Base-by-base conservation (phyloP, 2,888 invertebrate genomes). In the Parthenolecanium corni region DNA sequence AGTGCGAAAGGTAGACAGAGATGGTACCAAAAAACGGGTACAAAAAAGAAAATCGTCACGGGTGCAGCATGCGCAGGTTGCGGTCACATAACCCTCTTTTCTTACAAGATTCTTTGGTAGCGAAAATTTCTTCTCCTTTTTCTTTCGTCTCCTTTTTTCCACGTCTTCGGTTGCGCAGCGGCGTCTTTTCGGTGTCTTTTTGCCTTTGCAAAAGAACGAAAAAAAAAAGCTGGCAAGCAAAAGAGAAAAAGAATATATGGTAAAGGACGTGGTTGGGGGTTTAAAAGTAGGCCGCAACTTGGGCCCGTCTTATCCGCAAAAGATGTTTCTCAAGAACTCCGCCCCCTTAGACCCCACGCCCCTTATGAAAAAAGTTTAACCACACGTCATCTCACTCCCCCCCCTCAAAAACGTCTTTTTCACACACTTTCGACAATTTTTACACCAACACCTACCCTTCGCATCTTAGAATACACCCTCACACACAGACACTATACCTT, bases 231-330 rank as follows among this genome's bases (percentile, higher is more conserved):
- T n/a, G n/a, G n/a, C n/a, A n/a, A n/a, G n/a, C n/a, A n/a, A n/a
- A n/a, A n/a, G n/a, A n/a, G n/a, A 25, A 20, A 24, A 42, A 25
- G 58, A 16, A 23, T 46, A 67, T 67, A 66, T 65, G 66, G 68
- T 66, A 68, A 65, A 65, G 67, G 65, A 64, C 65, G 49, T 58
- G 65, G 64, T 65, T 57, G 46, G 66, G 68, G 66, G 66, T 67
- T 51, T 23, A 47, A 66, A 65, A 64, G 64, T 67, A 65, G 69
- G 68, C 67, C 68, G 67, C 67, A 66, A 67, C 65, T 64, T 52
- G 67, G 57, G 65, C 62, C 64, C 65, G 63, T 56, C 56, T 62
- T 56, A 51, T 51, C 52, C 65, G 62, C 52, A 54, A 51, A 61
- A 52, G 63, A 56, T 61, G 61, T 61, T 61, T 31, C 23, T 18